Evolutionary conservation across 2,797 vertebrate genomes (phyloP), one percentile per base, ranked within the genome.

Genomic region (Phaenicophaeus curvirostris): DNA sequence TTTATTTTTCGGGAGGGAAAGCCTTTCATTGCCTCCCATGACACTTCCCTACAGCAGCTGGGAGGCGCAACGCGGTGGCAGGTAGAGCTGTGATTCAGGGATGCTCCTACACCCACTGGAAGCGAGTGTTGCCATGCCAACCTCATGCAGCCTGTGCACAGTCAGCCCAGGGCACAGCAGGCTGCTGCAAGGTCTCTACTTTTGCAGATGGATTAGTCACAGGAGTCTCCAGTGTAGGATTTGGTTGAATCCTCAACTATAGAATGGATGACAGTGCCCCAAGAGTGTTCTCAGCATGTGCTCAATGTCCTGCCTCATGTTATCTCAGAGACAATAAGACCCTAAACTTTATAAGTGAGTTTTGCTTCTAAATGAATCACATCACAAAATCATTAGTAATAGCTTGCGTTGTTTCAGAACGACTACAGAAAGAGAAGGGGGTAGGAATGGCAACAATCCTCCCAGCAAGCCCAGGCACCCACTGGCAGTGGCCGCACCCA

Each of bases 371-470:
- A 79, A 77, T 23, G 2, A 73, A 46, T 66, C 69, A 78, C 62
- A 72, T 85, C 62, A 82, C 61, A 25, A 15, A 35, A 41, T 15
- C 35, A 25, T 13, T 82, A 68, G 65, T 46, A 67, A 81, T 13
- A 62, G 16, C 31, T 37, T 0, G 0, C 68, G 62, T 9, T 95
- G 87, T 68, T 89, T 67, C 74, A 63, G 74, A 73, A 86, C 72
- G 79, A 89, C 48, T 55, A 84, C 59, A 89, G 72, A 75, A 55
- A 15, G 2, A 75, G 69, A 81, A 80, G 57, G 2, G 15, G 61
- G 73, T 39, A 82, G 91, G 90, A 96, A 95, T 53, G 81, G 93
- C 51, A 96, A 63, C 53, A 94, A 94, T 80, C 63, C 75, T 94
- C 46, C 51, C 25, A 23, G 88, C 95, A 96, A 93, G 96, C 89